Evolutionary conservation across 2,797 vertebrate species (phyloP).

Genomic region (Masticophis lateralis): DNA sequence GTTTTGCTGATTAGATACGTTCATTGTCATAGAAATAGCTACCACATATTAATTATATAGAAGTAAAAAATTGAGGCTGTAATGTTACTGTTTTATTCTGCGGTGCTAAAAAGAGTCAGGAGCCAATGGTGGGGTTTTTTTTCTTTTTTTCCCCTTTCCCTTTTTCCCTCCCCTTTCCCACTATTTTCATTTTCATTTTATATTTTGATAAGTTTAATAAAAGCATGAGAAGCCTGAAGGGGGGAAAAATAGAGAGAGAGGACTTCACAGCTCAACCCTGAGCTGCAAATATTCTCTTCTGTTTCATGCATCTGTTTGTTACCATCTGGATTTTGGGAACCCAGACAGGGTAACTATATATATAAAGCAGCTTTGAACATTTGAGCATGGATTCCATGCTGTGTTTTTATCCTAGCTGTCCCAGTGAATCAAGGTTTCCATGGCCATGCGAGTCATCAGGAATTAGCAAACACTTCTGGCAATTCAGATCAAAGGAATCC

Average conservation of each 20-base stretch:
- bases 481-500: not conserved
- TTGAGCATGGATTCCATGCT: not conserved
- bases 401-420: not conserved
- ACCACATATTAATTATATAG: not conserved
- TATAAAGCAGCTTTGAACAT: not conserved
- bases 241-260: not conserved
- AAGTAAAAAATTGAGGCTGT: not conserved
- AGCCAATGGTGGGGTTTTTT: not conserved
- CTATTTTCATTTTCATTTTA: not conserved
- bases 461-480: not conserved
- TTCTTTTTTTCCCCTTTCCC: not conserved
- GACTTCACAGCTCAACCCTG: not conserved
- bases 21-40: not conserved
- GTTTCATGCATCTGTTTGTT: not conserved
- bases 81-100: not conserved
- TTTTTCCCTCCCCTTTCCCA: not conserved
- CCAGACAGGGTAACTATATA: not conserved
- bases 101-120: not conserved
- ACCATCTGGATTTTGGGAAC: not conserved
- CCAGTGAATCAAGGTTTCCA: not conserved
- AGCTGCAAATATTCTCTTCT: not conserved
- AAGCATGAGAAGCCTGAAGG: not conserved
- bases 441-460: not conserved
- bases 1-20: not conserved
- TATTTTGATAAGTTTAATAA: not conserved